Percentiles rank a stretch among this genome's conserved stretches.
Evolutionary conservation across 2,113 vertebrate genomes (phyloP).

Genomic region (Nematolebias whitei): DNA sequence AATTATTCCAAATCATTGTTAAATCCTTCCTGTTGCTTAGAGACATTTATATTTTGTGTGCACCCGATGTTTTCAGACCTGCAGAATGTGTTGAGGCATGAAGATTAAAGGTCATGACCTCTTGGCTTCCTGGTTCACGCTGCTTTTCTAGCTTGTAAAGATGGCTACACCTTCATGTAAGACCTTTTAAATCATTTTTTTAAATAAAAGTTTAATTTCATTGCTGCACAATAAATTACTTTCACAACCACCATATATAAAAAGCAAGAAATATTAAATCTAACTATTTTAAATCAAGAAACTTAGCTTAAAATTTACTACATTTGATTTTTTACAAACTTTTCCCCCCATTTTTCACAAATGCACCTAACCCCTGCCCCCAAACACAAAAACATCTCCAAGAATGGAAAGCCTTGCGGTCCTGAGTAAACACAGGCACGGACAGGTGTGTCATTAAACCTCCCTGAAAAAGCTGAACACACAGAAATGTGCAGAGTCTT

Average conservation of each 20-base stretch:
- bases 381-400: constrained; percentile 14
- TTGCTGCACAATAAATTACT: background rate
- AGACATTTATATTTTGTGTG: constrained; percentile 12
- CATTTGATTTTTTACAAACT: background rate
- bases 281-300: background rate
- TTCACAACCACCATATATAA: background rate
- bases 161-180: constrained; percentile 17
- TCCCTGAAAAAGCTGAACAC: background rate
- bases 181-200: constrained; percentile 1
- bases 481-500: background rate
- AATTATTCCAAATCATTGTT: constrained; percentile 13
- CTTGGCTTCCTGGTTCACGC: constrained; percentile 29
- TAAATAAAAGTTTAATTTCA: no score
- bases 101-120: constrained; percentile 45
- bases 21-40: constrained; percentile 40
- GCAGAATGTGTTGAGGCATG: constrained; percentile 37
- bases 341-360: constrained; percentile 2
- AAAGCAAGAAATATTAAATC: background rate
- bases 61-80: constrained; percentile 28
- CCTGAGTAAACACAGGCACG: constrained; percentile 43
- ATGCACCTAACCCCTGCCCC: constrained; percentile 1
- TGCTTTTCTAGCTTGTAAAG: constrained; percentile 17
- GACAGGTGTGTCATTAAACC: constrained; percentile 50
- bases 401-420: constrained; percentile 41
- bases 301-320: background rate